Base-by-base conservation (phyloP, 2,113 vertebrate species). In the Piprites chloris region DNA sequence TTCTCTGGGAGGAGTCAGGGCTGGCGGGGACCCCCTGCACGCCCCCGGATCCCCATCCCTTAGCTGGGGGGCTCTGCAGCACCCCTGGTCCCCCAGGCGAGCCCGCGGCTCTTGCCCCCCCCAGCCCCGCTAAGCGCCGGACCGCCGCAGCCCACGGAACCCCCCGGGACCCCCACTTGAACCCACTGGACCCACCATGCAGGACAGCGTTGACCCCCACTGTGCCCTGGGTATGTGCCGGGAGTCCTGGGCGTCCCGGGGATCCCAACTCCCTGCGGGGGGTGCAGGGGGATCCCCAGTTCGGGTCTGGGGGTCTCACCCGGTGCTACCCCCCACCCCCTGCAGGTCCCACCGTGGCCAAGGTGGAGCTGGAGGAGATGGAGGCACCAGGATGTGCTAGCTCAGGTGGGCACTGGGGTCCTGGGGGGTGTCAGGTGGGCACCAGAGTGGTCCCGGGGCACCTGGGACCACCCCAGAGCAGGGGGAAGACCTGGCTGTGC, bases 391-490 rank as follows among this genome's bases (percentile, higher is more conserved):
- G 42, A 65, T 88, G 75, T 18, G 2, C 75, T 14, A 9, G 35
- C 85, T 49, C 85, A 88, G 85, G n/a, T 22, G 58, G 67, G 46
- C 55, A 18, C 20, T 1, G 55, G 4, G 28, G 32, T 44, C 41
- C 30, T 32, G 28, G 62, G 41, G 10, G 41, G 41, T 65, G 41
- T 23, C 12, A 15, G 20, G 62, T 42, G 13, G 9, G 62, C 20
- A 65, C 14, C 41, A 44, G 62, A 41, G 30, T 42, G 72, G 35
- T 50, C 37, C 12, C 8, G 20, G 47, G n/a, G 24, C 11, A 14
- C 66, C 49, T 7, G 4, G 41, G 77, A 18, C 41, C 11, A 4
- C 32, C 35, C 2, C 2, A 0, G 82, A 56, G 30, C 78, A 0
- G 0, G 9, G 14, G 14, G 20, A 39, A 9, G 44, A 88, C 67